Conservation (phyloP, 2,888 invertebrate genomes). For the Julus scandinavius region DNA sequence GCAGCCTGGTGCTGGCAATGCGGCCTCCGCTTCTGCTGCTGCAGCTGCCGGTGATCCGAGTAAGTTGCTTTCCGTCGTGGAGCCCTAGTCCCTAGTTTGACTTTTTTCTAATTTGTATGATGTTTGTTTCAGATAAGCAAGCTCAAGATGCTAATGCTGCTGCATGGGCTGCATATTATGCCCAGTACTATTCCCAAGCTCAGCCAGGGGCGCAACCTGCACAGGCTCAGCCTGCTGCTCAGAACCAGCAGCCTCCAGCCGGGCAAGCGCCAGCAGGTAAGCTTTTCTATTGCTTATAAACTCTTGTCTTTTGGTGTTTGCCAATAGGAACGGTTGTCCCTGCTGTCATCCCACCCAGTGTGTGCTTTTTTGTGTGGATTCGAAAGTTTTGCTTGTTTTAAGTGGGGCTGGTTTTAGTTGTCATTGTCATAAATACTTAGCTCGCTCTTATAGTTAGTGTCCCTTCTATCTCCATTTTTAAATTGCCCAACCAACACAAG, state of each 20-base stretch:
- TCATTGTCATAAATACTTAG: too few relatives aligned
- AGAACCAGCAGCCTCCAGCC: constrained; percentile 39
- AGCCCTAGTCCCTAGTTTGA: neutral
- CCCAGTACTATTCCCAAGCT: constrained; percentile 65
- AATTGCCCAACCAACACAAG: too few relatives aligned
- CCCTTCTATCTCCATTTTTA: too few relatives aligned
- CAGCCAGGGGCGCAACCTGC: constrained; percentile 57
- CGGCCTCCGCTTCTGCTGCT: neutral
- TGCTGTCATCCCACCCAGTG: too few relatives aligned
- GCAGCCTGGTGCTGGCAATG: constrained; percentile 61
- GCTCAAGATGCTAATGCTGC: constrained; percentile 66
- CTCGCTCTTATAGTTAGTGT: too few relatives aligned
- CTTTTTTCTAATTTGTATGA: constrained; percentile 43
- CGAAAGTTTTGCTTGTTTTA: too few relatives aligned
- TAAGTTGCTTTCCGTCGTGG: constrained; percentile 60
- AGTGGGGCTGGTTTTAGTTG: too few relatives aligned
- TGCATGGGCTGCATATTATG: constrained; percentile 69
- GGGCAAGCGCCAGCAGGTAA: constrained; percentile 35
- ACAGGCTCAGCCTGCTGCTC: constrained; percentile 55
- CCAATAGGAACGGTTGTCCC: too few relatives aligned
- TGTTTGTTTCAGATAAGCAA: constrained; percentile 59
- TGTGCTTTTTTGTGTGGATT: too few relatives aligned
- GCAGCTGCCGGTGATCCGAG: constrained; percentile 67
- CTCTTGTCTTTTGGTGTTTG: neutral
- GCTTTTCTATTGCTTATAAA: neutral